Percentiles rank a stretch among this genome's conserved stretches.
These are phyloP conservation scores for Polydesmus complanatus DNA, from an alignment of 2,888 invertebrate genomes.

Conservation along the genomic window DNA sequence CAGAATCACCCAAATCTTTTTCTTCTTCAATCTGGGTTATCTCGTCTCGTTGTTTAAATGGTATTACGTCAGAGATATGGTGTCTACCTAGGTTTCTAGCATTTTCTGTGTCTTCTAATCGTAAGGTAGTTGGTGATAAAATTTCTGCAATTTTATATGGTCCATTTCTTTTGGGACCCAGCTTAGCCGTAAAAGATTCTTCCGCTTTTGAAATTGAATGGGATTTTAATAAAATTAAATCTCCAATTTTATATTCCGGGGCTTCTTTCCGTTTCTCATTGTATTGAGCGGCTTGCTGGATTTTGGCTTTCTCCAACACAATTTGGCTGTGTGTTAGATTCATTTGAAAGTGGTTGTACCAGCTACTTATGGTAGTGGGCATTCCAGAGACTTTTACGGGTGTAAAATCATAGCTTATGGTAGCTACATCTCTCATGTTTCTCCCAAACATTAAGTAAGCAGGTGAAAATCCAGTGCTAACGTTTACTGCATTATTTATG, in stretches of 20 bases:
- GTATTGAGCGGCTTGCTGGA: neutral
- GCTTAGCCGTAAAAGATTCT: neutral
- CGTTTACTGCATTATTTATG: conserved; percentile 4
- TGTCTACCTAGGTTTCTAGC: too few relatives aligned
- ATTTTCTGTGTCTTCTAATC: neutral
- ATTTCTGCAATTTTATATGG: neutral
- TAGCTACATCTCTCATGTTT: conserved; percentile 11
- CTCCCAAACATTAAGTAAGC: conserved; percentile 8
- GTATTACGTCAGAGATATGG: too few relatives aligned
- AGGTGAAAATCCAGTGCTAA: conserved; percentile 6
- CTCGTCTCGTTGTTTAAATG: too few relatives aligned
- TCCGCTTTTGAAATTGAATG: neutral
- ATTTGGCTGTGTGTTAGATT: neutral
- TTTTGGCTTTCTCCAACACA: neutral
- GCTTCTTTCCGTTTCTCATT: neutral
- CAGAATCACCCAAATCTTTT: too few relatives aligned
- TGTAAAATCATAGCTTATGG: too few relatives aligned
- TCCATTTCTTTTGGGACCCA: neutral
- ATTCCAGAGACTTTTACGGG: neutral
- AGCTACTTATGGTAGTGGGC: neutral
- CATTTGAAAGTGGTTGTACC: neutral
- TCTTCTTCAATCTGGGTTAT: too few relatives aligned
- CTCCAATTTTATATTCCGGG: neutral
- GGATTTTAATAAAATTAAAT: neutral
- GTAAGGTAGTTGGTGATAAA: neutral